Base-by-base conservation (phyloP, 2,113 vertebrate genomes). In the Lasiurus cinereus region DNA sequence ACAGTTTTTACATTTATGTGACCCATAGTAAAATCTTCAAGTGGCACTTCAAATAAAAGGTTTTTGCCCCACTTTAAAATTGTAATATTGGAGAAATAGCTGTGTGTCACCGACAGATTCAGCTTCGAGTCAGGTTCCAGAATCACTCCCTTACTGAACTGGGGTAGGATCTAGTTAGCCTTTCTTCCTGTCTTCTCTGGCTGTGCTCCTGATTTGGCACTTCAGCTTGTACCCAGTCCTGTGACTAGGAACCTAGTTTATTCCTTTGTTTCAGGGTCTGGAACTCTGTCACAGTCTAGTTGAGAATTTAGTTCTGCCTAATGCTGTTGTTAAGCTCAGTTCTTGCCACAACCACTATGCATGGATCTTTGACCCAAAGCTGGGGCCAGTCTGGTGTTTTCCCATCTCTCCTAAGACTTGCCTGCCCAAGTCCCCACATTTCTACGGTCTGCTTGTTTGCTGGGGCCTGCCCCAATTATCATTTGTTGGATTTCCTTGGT, bases 1-100 rank as follows among this genome's bases (percentile, higher is more conserved):
- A n/a, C 5, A 64, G 19, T 84, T 91, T 84, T 70, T 43, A 88
- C 12, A 70, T 64, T 91, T 89, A 27, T 50, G 52, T 91, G 22
- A 86, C 29, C 7, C 77, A 74, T 33, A 64, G 10, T 83, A 46
- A 96, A 87, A 90, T 62, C 14, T 77, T 94, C 33, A 85, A 83
- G 22, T 87, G 33, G 6, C 27, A 82, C 83, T 43, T 93, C 54
- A 70, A 83, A 88, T 6, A 69, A 90, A 88, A 66, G 13, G 2
- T 24, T 29, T 74, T 8, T n/a, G 31, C 52, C 52, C 50, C 21
- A 4, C 56, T 72, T 66, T 90, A 43, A 24, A 70, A 77, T 43
- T 76, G 62, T 27, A 52, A 77, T 89, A n/a, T 46, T 76, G 12
- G 48, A 62, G 10, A 4, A 10, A 52, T 70, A 72, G 50, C 10